Conservation (phyloP, 2,888 invertebrate species). For the Diploptera punctata region DNA sequence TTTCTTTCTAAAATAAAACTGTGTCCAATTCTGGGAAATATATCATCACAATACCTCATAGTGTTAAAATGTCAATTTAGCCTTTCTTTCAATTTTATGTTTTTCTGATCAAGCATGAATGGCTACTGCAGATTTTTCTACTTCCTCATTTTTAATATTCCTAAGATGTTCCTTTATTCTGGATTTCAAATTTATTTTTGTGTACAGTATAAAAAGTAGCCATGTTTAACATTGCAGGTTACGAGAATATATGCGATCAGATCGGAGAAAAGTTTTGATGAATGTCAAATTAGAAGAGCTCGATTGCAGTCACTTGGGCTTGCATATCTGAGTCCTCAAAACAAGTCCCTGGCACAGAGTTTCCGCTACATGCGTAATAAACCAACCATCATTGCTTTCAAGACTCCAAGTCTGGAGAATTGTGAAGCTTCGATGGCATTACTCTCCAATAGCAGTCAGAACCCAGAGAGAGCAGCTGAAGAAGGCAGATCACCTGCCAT, state of each 20-base stretch:
- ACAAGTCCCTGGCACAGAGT: constrained; percentile 81
- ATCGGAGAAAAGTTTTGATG: constrained; percentile 79
- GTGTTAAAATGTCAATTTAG: constrained; percentile 43
- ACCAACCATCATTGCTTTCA: constrained; percentile 87
- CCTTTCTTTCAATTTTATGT: too few relatives aligned
- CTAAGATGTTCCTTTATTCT: too few relatives aligned
- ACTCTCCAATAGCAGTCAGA: constrained; percentile 39
- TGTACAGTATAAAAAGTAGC: too few relatives aligned
- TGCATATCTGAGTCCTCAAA: constrained; percentile 77
- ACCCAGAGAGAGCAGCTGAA: constrained; percentile 61
- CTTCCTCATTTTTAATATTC: too few relatives aligned
- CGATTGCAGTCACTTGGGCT: constrained; percentile 68
- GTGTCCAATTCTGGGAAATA: too few relatives aligned
- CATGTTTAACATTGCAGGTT: too few relatives aligned
- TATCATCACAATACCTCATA: not conserved
- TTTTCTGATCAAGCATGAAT: too few relatives aligned
- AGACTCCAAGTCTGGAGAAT: constrained; percentile 80
- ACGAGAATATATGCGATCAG: constrained; percentile 75
- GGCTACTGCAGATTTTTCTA: too few relatives aligned
- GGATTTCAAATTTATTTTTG: constrained; percentile 21
- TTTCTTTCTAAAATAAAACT: too few relatives aligned
- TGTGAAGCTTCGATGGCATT: constrained; percentile 59
- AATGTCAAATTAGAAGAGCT: constrained; percentile 68
- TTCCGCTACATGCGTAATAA: constrained; percentile 89
- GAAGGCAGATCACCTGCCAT: constrained; percentile 61